phyloP scores from a whole-genome alignment of 2,888 invertebrate species.

The Cryptus viduatorius region DNA sequence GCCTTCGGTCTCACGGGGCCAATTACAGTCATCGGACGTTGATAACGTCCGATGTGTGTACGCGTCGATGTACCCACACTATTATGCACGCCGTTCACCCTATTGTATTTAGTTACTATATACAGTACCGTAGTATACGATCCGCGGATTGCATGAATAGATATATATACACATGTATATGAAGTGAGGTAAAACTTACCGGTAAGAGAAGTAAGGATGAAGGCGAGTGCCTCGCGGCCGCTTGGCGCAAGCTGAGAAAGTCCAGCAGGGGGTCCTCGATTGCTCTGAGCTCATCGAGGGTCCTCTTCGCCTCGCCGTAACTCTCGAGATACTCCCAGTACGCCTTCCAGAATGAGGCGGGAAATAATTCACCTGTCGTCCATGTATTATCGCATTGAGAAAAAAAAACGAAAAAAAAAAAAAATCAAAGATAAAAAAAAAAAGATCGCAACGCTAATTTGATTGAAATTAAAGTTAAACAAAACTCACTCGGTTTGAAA shows the following conservation, averaged over 20 bases:
- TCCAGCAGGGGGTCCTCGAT: constrained; percentile 89
- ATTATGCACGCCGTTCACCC: background rate
- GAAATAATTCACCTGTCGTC: constrained; percentile 87
- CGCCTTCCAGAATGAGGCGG: constrained; percentile 88
- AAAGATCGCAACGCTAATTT: background rate
- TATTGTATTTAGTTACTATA: background rate
- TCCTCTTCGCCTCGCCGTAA: constrained; percentile 87
- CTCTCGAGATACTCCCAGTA: constrained; percentile 89
- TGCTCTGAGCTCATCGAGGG: constrained; percentile 88
- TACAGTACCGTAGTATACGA: constrained; percentile 16
- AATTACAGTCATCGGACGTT: constrained; percentile 55
- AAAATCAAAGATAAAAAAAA: constrained; percentile 17
- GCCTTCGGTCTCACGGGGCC: constrained; percentile 22
- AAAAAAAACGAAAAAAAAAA: background rate
- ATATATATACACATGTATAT: constrained; percentile 5
- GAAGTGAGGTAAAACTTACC: constrained; percentile 86
- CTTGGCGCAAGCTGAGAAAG: constrained; percentile 88
- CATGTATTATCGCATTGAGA: constrained; percentile 35
- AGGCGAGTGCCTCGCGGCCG: constrained; percentile 89
- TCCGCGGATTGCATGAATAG: background rate
- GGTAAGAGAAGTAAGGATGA: constrained; percentile 89
- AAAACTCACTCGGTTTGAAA: constrained; percentile 81
- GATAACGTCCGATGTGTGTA: constrained; percentile 57
- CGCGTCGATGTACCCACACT: constrained; percentile 45
- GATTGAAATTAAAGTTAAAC: background rate